These are phyloP conservation scores for Tyria jacobaeae DNA, from an alignment of 2,888 invertebrate species.

Conservation along the genomic window DNA sequence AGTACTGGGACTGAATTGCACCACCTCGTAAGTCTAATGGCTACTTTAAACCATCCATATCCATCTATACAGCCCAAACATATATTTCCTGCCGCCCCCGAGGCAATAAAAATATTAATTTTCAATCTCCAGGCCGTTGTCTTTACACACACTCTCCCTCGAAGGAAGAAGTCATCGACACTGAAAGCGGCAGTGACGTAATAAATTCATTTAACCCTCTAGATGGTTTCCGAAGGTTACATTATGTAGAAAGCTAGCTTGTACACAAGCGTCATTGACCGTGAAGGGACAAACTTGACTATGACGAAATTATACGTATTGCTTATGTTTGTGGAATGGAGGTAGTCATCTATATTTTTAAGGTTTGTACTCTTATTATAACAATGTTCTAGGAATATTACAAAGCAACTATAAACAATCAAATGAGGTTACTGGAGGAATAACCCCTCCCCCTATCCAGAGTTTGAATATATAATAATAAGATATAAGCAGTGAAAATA, in stretches of 20 bases:
- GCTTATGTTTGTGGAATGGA: not conserved
- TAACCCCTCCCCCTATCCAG: too few species aligned
- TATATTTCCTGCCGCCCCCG: conserved; percentile 8
- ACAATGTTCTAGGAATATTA: too few species aligned
- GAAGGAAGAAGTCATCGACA: conserved; percentile 22
- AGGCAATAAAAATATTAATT: conserved; percentile 34
- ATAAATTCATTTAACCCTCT: conserved; percentile 25
- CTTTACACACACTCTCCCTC: conserved; percentile 19
- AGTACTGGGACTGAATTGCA: too few species aligned
- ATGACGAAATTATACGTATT: conserved; percentile 2
- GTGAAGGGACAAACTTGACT: not conserved
- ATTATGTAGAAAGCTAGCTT: conserved; percentile 22
- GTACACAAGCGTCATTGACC: conserved; percentile 10
- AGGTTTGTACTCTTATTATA: not conserved
- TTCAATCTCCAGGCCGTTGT: conserved; percentile 19
- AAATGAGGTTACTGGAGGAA: too few species aligned
- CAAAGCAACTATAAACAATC: too few species aligned
- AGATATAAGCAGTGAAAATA: too few species aligned
- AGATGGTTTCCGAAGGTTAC: conserved; percentile 21
- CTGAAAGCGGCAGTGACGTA: conserved; percentile 21
- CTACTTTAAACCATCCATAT: not conserved
- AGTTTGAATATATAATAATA: too few species aligned
- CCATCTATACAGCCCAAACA: not conserved
- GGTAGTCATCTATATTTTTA: not conserved
- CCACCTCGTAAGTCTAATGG: too few species aligned